Percentiles rank a stretch among this genome's conserved stretches.
phyloP scores from a whole-genome alignment of 2,888 invertebrate genomes.

The Tenodera sinensis region DNA sequence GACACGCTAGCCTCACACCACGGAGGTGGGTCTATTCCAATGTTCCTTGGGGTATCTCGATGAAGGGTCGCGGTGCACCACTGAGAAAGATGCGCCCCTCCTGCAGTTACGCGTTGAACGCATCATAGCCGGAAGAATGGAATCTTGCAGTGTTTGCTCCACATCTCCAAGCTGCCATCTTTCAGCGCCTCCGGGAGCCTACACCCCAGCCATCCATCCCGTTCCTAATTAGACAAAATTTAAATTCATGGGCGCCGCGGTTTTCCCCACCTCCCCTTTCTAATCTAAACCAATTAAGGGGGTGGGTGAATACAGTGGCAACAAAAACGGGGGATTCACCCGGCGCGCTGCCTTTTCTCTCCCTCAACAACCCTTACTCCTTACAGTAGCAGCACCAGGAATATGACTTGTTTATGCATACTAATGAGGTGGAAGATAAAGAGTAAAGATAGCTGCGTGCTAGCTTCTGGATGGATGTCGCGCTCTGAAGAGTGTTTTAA shows the following conservation, averaged over 20 bases:
- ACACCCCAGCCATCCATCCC: slow-evolving; percentile 1
- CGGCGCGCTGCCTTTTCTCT: neutral
- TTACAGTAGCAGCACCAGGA: slow-evolving; percentile 18
- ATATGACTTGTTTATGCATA: slow-evolving; percentile 30
- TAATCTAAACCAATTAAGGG: slow-evolving; percentile 29
- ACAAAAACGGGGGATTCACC: slow-evolving; percentile 12
- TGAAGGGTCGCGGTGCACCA: no score
- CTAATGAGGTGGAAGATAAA: slow-evolving; percentile 26
- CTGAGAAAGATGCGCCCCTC: neutral
- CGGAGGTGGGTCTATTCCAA: no score
- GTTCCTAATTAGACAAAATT: slow-evolving; percentile 32
- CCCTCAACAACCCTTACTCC: slow-evolving; percentile 2
- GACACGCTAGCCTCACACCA: no score
- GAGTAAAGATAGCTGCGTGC: slow-evolving; percentile 5
- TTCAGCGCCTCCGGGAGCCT: neutral
- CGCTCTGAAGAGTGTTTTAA: neutral
- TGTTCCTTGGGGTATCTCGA: no score
- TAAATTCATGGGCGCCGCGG: slow-evolving; percentile 32
- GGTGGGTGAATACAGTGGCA: slow-evolving; percentile 20
- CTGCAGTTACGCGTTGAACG: neutral
- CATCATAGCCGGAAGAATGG: neutral
- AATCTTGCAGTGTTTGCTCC: neutral
- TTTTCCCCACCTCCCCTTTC: slow-evolving; percentile 23
- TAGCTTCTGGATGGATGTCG: neutral
- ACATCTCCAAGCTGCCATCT: neutral